Percentiles rank a stretch among this genome's conserved stretches.
Evolutionary conservation across 30 jellyfish, hydroid and myxozoan species (phyloP).

Genomic region (Aurelia aurita): DNA sequence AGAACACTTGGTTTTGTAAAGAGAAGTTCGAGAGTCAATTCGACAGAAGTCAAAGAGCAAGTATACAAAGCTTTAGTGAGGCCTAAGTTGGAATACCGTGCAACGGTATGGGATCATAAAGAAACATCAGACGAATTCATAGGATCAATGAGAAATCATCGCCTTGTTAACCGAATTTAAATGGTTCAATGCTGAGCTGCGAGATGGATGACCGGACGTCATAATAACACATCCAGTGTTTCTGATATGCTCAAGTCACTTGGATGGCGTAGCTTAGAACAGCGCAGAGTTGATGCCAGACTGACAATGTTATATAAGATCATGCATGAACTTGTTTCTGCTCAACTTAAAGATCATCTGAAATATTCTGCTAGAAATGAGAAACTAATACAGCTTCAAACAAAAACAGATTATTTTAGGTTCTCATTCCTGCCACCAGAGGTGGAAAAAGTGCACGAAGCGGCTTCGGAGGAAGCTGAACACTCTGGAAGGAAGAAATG

Average conservation of each 20-base stretch:
- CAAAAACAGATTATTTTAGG: constrained; percentile 30
- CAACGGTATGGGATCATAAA: no score
- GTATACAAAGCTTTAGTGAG: no score
- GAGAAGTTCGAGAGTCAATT: neutral
- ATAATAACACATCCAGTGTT: constrained; percentile 21
- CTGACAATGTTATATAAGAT: constrained; percentile 36
- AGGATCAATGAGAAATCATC: no score
- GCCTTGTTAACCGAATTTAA: no score
- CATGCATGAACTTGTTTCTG: constrained; percentile 47
- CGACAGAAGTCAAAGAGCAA: no score
- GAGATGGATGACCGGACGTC: constrained; percentile 38
- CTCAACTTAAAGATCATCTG: constrained; percentile 39
- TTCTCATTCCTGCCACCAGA: constrained; percentile 41
- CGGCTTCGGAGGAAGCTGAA: no score
- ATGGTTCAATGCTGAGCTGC: constrained; percentile 33
- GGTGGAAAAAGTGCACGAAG: no score
- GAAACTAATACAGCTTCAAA: constrained; percentile 21
- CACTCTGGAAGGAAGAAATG: no score
- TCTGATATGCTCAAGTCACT: constrained; percentile 51
- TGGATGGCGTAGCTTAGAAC: constrained; percentile 62
- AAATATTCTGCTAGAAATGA: constrained; percentile 27
- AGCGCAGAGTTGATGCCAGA: constrained; percentile 58
- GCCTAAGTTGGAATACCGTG: no score
- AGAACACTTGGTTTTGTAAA: constrained; percentile 18
- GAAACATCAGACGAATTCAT: no score